Evolutionary conservation across 2,113 vertebrate genomes (phyloP).

Genomic region (Lota lota): DNA sequence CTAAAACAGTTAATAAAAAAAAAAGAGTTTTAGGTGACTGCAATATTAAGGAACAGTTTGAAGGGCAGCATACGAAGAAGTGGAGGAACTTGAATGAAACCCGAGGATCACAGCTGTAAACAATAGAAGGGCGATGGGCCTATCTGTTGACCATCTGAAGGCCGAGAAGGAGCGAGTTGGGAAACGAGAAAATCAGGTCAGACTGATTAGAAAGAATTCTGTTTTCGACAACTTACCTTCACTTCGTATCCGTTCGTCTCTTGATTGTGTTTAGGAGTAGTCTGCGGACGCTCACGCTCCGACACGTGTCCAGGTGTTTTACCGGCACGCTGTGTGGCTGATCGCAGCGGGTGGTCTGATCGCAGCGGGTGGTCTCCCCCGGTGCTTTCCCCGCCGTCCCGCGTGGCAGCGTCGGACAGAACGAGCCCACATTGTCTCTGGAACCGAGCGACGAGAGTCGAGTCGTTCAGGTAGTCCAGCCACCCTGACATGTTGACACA

Average conservation of each 20-base stretch:
- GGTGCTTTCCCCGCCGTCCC: neutral
- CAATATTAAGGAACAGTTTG: no score
- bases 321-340: neutral
- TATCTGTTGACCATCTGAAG: no score
- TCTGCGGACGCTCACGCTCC: conserved; percentile 31
- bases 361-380: neutral
- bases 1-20: no score
- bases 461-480: conserved; percentile 72
- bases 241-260: conserved; percentile 12
- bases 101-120: no score
- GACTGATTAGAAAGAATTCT: neutral
- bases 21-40: no score
- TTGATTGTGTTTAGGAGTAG: conserved; percentile 43
- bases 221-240: conserved; percentile 30
- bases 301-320: conserved; percentile 2
- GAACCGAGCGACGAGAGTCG: conserved; percentile 84
- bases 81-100: no score
- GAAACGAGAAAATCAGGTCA: conserved; percentile 70
- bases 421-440: conserved; percentile 87
- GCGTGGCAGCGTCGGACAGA: conserved; percentile 36
- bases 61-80: no score
- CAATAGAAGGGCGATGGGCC: no score
- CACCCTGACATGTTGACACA: conserved; percentile 54
- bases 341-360: neutral
- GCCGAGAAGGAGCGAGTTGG: conserved; percentile 12